Evolutionary conservation across 2,888 invertebrate genomes (phyloP).

Genomic region (Plebejus anna): DNA sequence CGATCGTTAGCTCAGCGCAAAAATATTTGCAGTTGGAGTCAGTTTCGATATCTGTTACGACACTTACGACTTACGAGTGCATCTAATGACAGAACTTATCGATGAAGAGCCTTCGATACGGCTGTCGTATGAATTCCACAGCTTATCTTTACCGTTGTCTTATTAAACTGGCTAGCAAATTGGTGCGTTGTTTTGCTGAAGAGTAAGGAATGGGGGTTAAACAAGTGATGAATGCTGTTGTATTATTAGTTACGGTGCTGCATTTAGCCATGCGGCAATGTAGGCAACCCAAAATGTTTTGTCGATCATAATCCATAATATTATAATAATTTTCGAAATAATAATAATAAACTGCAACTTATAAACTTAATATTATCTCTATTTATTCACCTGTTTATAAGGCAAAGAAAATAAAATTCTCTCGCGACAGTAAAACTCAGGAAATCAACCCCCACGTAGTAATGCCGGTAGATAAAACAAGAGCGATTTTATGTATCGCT

Average conservation of each 20-base stretch:
- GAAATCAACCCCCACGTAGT: neutral
- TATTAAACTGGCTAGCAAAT: neutral
- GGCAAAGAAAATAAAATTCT: neutral
- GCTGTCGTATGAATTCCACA: neutral
- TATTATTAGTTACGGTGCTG: too few species aligned
- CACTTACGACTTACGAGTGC: neutral
- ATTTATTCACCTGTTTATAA: too few species aligned
- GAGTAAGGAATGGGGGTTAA: too few species aligned
- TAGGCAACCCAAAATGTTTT: too few species aligned
- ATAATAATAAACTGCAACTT: too few species aligned
- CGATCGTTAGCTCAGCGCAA: neutral
- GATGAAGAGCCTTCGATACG: neutral
- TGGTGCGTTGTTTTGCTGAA: too few species aligned
- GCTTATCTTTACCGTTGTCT: neutral
- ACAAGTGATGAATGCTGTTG: too few species aligned
- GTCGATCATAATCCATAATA: too few species aligned
- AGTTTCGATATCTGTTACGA: neutral
- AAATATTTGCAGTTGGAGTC: neutral
- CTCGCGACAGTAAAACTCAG: neutral
- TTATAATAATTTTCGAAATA: too few species aligned
- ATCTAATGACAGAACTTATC: neutral
- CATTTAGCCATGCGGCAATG: too few species aligned
- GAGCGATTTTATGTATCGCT: neutral
- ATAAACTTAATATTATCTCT: too few species aligned
- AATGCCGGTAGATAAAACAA: constrained; percentile 4